These are phyloP conservation scores for Machimus atricapillus DNA, from an alignment of 2,888 invertebrate species.

Conservation along the genomic window DNA sequence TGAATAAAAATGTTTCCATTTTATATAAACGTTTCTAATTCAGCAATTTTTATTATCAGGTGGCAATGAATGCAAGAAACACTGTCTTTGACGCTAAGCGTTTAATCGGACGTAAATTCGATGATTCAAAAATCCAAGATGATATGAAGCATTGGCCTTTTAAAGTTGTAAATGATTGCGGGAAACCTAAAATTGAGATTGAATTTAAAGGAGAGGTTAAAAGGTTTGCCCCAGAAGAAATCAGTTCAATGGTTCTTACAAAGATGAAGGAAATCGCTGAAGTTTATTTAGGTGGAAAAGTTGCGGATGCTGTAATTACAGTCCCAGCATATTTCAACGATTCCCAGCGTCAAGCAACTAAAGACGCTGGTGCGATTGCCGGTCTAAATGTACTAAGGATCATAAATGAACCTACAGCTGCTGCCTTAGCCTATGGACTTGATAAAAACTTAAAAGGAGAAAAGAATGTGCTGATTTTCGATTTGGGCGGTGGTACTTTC, in stretches of 20 bases:
- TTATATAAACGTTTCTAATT: too few relatives aligned
- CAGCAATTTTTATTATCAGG: conserved; percentile 60
- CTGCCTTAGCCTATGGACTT: conserved; percentile 84
- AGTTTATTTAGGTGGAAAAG: conserved; percentile 74
- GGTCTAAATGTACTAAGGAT: conserved; percentile 88
- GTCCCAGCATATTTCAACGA: conserved; percentile 87
- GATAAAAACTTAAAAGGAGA: conserved; percentile 78
- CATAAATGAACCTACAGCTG: conserved; percentile 90
- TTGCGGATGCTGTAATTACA: conserved; percentile 81
- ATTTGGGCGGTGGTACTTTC: conserved; percentile 88
- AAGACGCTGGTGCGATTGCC: conserved; percentile 86
- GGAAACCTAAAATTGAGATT: conserved; percentile 77
- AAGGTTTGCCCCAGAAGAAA: conserved; percentile 81
- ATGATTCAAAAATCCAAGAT: conserved; percentile 78
- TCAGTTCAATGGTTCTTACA: conserved; percentile 82
- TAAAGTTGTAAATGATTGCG: conserved; percentile 68
- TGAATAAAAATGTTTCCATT: too few relatives aligned
- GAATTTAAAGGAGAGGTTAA: conserved; percentile 78
- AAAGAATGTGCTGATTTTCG: conserved; percentile 77
- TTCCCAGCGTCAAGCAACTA: conserved; percentile 83
- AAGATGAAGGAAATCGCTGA: conserved; percentile 87
- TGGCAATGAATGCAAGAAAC: conserved; percentile 81
- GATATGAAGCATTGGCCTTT: conserved; percentile 91
- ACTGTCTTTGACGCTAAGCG: conserved; percentile 86
- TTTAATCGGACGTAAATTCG: conserved; percentile 80